Conservation (phyloP, 2,797 vertebrate species). For the Premnoplex brunnescens region DNA sequence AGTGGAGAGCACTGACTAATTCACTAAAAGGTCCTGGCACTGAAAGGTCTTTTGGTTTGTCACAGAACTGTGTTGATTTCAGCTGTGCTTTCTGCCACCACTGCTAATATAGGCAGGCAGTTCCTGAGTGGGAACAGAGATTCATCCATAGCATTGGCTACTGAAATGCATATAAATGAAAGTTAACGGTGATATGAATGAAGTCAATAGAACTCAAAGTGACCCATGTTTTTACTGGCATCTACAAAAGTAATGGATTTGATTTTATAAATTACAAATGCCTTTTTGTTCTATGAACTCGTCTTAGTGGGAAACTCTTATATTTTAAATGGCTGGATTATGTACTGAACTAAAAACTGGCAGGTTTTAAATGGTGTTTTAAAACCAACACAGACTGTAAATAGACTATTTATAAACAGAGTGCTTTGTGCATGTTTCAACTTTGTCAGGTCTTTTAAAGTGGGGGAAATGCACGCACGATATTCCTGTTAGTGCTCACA, state of each 20-base stretch:
- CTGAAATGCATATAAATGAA: neutral
- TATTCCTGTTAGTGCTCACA: neutral
- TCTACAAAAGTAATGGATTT: neutral
- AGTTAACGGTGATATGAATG: neutral
- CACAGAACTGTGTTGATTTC: neutral
- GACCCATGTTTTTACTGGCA: neutral
- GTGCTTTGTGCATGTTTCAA: neutral
- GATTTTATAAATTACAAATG: neutral
- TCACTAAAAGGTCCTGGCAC: neutral
- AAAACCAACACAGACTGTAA: neutral
- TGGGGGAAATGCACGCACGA: neutral
- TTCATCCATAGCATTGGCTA: neutral
- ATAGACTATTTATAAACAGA: slow-evolving; percentile 37
- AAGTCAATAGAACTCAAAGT: neutral
- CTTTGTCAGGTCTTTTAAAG: neutral
- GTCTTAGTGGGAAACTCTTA: neutral
- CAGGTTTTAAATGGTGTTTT: slow-evolving; percentile 34
- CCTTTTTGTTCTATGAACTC: neutral
- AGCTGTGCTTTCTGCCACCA: neutral
- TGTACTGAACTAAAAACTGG: neutral
- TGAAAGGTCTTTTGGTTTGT: neutral
- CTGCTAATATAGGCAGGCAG: neutral
- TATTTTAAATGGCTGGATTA: neutral
- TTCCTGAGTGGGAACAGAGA: neutral
- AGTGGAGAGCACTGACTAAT: neutral